phyloP scores from a whole-genome alignment of 2,797 vertebrate species.

The Ateles fusciceps region DNA sequence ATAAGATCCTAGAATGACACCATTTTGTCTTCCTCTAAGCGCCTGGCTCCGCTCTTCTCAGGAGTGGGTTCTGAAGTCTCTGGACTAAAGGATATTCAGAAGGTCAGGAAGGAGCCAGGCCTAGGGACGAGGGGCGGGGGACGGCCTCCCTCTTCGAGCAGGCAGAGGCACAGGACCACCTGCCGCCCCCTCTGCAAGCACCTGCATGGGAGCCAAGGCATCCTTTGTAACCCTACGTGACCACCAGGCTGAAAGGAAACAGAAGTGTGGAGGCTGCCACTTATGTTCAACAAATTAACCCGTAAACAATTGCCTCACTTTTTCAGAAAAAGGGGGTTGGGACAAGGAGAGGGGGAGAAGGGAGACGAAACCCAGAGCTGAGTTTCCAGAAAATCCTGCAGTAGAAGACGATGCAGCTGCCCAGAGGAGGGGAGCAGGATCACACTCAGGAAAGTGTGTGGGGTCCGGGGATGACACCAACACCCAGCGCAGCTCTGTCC shows the following conservation, averaged over 20 bases:
- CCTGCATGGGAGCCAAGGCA: background rate
- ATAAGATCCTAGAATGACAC: conserved; percentile 69
- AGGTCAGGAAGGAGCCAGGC: background rate
- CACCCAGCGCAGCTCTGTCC: conserved; percentile 48
- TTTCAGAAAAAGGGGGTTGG: background rate
- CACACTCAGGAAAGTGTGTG: conserved; percentile 49
- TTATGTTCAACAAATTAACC: background rate
- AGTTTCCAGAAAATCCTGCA: background rate
- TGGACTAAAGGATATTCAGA: background rate
- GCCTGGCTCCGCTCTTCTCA: conserved; percentile 35
- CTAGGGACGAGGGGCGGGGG: background rate
- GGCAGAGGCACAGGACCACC: background rate
- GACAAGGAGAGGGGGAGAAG: background rate
- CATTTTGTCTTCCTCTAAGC: conserved; percentile 61
- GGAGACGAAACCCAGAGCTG: rapidly evolving
- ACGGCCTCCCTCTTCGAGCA: background rate
- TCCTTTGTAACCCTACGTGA: background rate
- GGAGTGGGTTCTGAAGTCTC: conserved; percentile 24
- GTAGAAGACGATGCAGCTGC: background rate
- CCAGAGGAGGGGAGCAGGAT: background rate
- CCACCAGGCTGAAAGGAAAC: no score
- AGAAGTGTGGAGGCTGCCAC: rapidly evolving
- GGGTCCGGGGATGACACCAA: conserved; percentile 52
- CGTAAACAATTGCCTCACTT: background rate
- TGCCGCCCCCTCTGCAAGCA: rapidly evolving